Evolutionary conservation across 2,797 vertebrate species (phyloP), one percentile per base, ranked within the genome.

Genomic region (Centropyge bicolor): DNA sequence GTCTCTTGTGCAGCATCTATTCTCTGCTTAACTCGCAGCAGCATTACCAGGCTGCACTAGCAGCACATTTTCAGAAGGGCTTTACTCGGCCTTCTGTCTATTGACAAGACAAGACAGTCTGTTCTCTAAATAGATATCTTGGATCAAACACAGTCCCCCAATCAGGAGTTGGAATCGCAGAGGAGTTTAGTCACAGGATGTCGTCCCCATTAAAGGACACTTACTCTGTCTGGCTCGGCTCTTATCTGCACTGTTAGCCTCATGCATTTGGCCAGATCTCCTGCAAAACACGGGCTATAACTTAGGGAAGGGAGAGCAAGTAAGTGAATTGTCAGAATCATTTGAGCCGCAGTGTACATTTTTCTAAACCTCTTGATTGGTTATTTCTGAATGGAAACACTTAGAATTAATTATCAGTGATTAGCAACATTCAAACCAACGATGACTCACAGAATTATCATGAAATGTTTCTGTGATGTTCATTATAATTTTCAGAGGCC

Each of bases 161-260:
- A 88, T 90, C 89, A 82, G 79, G 65, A 75, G 62, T 40, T 80
- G 72, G 71, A 71, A 87, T 90, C 79, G 22, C 57, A 54, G 72
- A 65, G 56, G 22, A 82, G 61, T 88, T 80, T 60, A 82, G 78
- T 83, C 64, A 51, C 60, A 81, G 78, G 72, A 82, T 81, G 73
- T 72, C 2, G n/a, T 77, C 68, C 73, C 74, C 63, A 73, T 91
- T 84, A 79, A 75, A 88, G 61, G 76, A 85, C 75, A 66, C 36
- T 78, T 78, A 49, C 67, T 78, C 57, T 85, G 73, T 78, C 79
- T 69, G 79, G 41, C 73, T 69, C 20, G 20, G 62, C 46, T 86
- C 49, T 86, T 86, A 82, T 91, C 72, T 79, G 49, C 62, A 8
- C 75, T 61, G 48, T 76, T 82, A 63, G 70, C 72, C 74, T 71